These are phyloP conservation scores for Silurus lanzhouensis DNA, from an alignment of 2,797 vertebrate genomes.

Conservation along the genomic window DNA sequence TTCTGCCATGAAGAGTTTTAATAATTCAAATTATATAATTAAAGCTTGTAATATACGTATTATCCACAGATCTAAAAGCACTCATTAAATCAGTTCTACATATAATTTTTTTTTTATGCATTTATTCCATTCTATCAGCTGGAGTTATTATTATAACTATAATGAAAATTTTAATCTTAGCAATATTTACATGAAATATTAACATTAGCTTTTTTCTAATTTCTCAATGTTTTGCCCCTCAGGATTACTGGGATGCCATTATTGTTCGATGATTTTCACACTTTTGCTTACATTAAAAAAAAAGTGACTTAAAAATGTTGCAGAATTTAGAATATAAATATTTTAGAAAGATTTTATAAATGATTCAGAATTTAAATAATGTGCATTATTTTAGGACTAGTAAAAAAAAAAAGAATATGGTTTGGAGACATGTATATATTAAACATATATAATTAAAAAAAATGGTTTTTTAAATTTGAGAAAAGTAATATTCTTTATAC, in stretches of 20 bases:
- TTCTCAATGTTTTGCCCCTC: background rate
- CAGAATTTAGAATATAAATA: background rate
- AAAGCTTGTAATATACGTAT: background rate
- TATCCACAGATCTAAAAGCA: background rate
- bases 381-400: too few relatives aligned
- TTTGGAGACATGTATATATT: too few relatives aligned
- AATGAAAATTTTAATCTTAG: background rate
- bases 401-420: too few relatives aligned
- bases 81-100: background rate
- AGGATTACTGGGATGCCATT: background rate
- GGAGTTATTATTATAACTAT: background rate
- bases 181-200: background rate
- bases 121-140: too few relatives aligned
- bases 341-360: too few relatives aligned
- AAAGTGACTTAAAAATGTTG: background rate
- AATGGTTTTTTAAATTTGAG: too few relatives aligned
- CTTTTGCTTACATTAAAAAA: background rate
- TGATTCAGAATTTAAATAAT: too few relatives aligned
- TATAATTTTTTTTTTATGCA: too few relatives aligned
- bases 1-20: background rate
- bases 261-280: background rate
- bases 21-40: background rate
- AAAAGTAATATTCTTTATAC: too few relatives aligned
- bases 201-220: background rate
- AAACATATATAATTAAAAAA: too few relatives aligned